Conservation (phyloP, 1,140 invertebrate genomes). For the Bombus ignitus region DNA sequence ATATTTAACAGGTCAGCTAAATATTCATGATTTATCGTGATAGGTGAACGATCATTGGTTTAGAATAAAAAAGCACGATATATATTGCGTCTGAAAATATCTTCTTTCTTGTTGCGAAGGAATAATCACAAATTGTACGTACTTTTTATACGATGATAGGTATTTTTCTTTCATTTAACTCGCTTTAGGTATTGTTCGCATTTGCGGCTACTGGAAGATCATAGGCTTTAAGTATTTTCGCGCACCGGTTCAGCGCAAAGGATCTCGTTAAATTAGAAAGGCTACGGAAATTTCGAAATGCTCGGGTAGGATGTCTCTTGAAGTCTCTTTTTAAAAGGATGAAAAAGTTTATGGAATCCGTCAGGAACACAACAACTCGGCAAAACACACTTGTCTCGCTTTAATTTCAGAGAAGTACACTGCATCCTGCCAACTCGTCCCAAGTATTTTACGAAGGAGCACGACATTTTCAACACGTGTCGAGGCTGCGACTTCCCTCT, state of each 20-base stretch:
- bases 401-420: constrained; percentile 19
- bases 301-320: not conserved
- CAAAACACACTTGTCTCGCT: constrained; percentile 7
- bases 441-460: not conserved
- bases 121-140: too few species aligned
- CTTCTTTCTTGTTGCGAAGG: too few species aligned
- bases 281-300: constrained; percentile 17
- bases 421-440: not conserved
- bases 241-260: constrained; percentile 21
- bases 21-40: too few species aligned
- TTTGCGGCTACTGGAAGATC: not conserved
- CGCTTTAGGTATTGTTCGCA: not conserved
- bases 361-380: constrained; percentile 17
- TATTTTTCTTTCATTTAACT: too few species aligned
- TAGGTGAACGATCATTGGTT: too few species aligned
- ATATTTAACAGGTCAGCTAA: too few species aligned
- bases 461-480: not conserved
- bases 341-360: constrained; percentile 12
- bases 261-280: constrained; percentile 39
- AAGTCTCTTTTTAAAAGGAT: constrained; percentile 12
- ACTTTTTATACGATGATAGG: too few species aligned
- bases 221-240: not conserved
- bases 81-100: too few species aligned
- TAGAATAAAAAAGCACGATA: too few species aligned
- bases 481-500: too few species aligned